A percentile compares a stretch with the other conserved stretches of the same genome.
phyloP scores from a whole-genome alignment of 2,888 invertebrate genomes.

The Rhagophthalmus giganteus region DNA sequence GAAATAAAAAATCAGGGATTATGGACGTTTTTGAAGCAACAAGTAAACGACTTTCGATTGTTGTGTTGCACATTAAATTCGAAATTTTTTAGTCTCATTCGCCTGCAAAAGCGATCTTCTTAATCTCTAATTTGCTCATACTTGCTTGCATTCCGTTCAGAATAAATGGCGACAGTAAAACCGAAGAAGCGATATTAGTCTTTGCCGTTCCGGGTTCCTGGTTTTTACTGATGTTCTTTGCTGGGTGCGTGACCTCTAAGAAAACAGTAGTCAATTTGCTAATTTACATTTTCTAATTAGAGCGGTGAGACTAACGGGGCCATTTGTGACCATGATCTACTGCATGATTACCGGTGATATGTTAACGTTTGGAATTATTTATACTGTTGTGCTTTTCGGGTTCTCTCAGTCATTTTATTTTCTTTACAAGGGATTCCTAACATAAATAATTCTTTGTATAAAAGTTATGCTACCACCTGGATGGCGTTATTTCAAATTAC shows the following conservation, averaged over 20 bases:
- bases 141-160: conserved; percentile 89
- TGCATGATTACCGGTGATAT: conserved; percentile 99
- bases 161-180: conserved; percentile 68
- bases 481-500: conserved; percentile 98
- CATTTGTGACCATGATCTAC: conserved; percentile 99
- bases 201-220: conserved; percentile 95
- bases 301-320: conserved; percentile 92
- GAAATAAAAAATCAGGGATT: conserved; percentile 95
- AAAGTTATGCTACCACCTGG: conserved; percentile 89
- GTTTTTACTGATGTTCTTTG: conserved; percentile 98
- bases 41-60: no score
- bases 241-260: conserved; percentile 68
- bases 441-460: conserved; percentile 78
- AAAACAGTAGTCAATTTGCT: neutral
- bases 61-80: no score
- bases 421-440: conserved; percentile 88
- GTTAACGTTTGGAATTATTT: conserved; percentile 97
- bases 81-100: conserved; percentile 75
- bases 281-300: conserved; percentile 57
- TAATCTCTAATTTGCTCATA: conserved; percentile 87
- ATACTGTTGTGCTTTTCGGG: conserved; percentile 89
- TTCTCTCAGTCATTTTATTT: conserved; percentile 97
- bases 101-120: conserved; percentile 92
- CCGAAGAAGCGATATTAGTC: conserved; percentile 90
- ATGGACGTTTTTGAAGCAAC: conserved; percentile 84